A percentile compares a stretch with the other conserved stretches of the same genome.
Conservation (phyloP, 2,888 invertebrate species). For the Drosophila kambysellisi region DNA sequence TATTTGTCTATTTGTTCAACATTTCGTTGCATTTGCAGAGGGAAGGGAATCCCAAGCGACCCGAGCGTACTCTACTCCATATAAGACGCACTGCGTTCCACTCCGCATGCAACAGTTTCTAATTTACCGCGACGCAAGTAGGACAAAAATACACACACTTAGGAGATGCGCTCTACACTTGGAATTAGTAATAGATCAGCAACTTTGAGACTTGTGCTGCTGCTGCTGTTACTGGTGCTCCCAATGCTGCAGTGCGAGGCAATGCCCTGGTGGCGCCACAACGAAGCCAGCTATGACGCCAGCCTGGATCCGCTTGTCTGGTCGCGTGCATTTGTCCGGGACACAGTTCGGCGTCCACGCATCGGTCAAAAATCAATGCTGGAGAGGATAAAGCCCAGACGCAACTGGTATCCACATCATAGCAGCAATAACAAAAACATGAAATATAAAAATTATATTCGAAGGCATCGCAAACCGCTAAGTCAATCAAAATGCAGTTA, state of each 20-base stretch:
- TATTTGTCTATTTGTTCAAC: constrained; percentile 37
- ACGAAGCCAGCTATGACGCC: constrained; percentile 74
- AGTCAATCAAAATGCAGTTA: constrained; percentile 45
- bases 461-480: constrained; percentile 53
- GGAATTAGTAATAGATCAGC: constrained; percentile 22
- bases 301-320: constrained; percentile 82
- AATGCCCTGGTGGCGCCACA: constrained; percentile 63
- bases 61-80: constrained; percentile 29
- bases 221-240: constrained; percentile 3
- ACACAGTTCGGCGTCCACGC: constrained; percentile 74
- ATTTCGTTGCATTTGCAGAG: constrained; percentile 15
- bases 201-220: constrained; percentile 7
- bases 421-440: constrained; percentile 10
- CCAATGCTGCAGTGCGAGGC: constrained; percentile 29
- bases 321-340: constrained; percentile 79
- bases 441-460: constrained; percentile 29
- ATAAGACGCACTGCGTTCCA: constrained; percentile 53
- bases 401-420: constrained; percentile 9
- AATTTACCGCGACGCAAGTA: constrained; percentile 43
- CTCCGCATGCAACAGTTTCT: constrained; percentile 69
- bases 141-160: constrained; percentile 22
- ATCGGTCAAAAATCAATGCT: constrained; percentile 3
- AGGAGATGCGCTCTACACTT: constrained; percentile 29
- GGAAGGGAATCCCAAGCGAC: neutral
- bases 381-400: neutral